phyloP scores from a whole-genome alignment of 2,113 vertebrate species.

The Serranochromis macrocephalus region DNA sequence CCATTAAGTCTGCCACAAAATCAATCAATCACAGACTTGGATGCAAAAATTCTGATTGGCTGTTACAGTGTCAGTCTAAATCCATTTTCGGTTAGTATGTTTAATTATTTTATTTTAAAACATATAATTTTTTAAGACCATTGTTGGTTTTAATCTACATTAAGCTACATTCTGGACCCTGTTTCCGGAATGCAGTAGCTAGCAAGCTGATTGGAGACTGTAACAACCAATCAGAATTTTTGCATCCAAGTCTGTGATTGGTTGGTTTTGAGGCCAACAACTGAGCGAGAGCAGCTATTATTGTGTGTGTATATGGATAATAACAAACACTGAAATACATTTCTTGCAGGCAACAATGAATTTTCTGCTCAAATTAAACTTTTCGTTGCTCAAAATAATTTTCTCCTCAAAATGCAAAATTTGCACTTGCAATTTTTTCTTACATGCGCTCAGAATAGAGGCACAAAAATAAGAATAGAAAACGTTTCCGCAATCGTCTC shows the following conservation, averaged over 20 bases:
- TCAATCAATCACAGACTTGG: neutral
- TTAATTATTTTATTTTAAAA: neutral
- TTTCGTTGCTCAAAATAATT: neutral
- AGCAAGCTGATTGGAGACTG: neutral
- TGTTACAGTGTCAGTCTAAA: neutral
- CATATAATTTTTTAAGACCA: neutral
- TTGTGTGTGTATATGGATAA: neutral
- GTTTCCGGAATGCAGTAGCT: neutral
- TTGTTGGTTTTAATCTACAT: neutral
- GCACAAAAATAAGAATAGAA: neutral
- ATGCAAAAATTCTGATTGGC: neutral
- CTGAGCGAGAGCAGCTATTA: neutral
- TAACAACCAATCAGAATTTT: neutral
- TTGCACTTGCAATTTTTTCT: neutral
- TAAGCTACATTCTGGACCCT: neutral
- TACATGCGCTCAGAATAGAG: neutral
- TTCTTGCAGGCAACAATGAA: neutral
- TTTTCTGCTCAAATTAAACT: neutral
- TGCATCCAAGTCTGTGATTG: neutral
- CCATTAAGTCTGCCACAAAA: neutral
- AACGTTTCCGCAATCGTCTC: accelerated
- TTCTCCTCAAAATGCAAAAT: neutral
- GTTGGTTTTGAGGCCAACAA: neutral
- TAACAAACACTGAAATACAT: neutral
- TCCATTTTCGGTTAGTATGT: neutral